Percentiles rank a stretch among this genome's conserved stretches.
Evolutionary conservation across 1,140 invertebrate species (phyloP).

Genomic region (Leucophenga varia): DNA sequence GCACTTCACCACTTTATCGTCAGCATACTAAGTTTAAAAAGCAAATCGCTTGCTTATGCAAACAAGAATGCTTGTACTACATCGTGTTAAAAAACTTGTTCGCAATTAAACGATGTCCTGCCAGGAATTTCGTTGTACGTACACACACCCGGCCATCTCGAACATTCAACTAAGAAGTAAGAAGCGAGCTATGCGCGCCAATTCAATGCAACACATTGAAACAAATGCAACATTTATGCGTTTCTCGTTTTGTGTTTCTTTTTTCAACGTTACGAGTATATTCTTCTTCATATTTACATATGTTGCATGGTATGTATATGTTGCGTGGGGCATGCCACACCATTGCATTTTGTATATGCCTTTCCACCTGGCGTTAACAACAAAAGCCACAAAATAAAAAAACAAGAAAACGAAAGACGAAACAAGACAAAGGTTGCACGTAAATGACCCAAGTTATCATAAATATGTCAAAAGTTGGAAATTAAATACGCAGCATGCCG

Average conservation of each 20-base stretch:
- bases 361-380: slow-evolving; percentile 47
- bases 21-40: too few species aligned
- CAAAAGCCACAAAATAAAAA: background rate
- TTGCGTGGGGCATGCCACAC: slow-evolving; percentile 20
- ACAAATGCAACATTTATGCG: too few species aligned
- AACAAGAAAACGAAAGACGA: slow-evolving; percentile 10
- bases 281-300: background rate
- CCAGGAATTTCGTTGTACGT: slow-evolving; percentile 41
- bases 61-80: slow-evolving; percentile 47
- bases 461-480: slow-evolving; percentile 56
- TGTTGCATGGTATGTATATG: slow-evolving; percentile 8
- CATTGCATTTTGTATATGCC: slow-evolving; percentile 27
- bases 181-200: too few species aligned
- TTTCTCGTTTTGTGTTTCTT: background rate
- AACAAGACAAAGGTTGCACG: slow-evolving; percentile 53
- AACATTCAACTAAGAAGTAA: too few species aligned
- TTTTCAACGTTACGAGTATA: too few species aligned
- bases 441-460: slow-evolving; percentile 57
- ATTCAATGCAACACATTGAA: too few species aligned
- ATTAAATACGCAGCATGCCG: slow-evolving; percentile 52
- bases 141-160: slow-evolving; percentile 14
- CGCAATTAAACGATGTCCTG: slow-evolving; percentile 57
- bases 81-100: slow-evolving; percentile 57
- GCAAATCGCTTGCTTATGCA: slow-evolving; percentile 47
- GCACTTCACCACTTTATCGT: too few species aligned